Conservation (phyloP, 2,113 vertebrate species). For the Rhinichthys klamathensis region DNA sequence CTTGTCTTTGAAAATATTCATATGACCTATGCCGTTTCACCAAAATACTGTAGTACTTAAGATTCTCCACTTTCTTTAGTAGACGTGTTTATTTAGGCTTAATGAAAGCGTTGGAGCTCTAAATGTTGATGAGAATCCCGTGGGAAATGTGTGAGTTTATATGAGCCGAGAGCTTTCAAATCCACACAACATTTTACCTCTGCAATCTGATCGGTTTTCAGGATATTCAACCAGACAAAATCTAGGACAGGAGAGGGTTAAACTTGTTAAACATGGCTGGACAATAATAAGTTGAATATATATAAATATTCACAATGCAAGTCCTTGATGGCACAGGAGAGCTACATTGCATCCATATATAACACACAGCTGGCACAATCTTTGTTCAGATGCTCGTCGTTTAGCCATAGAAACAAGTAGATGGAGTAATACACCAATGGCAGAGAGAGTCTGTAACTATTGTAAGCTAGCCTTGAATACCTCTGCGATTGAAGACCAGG, state of each 20-base stretch:
- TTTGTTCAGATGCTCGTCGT: too few relatives aligned
- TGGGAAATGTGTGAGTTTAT: conserved; percentile 1
- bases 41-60: background rate
- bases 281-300: too few relatives aligned
- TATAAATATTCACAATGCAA: too few relatives aligned
- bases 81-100: too few relatives aligned
- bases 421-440: too few relatives aligned
- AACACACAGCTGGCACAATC: too few relatives aligned
- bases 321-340: too few relatives aligned
- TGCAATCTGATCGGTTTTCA: background rate
- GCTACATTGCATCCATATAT: too few relatives aligned
- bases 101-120: background rate
- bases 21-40: background rate
- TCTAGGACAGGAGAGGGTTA: background rate
- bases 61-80: background rate
- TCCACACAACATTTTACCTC: background rate
- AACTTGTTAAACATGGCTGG: background rate
- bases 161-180: background rate
- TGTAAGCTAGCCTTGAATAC: too few relatives aligned
- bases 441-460: too few relatives aligned
- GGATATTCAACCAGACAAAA: background rate
- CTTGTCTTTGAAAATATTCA: background rate
- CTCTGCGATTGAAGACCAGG: too few relatives aligned
- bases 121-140: background rate
- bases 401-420: too few relatives aligned